phyloP scores from a whole-genome alignment of 2,113 vertebrate species.

The Scytalopus superciliaris region DNA sequence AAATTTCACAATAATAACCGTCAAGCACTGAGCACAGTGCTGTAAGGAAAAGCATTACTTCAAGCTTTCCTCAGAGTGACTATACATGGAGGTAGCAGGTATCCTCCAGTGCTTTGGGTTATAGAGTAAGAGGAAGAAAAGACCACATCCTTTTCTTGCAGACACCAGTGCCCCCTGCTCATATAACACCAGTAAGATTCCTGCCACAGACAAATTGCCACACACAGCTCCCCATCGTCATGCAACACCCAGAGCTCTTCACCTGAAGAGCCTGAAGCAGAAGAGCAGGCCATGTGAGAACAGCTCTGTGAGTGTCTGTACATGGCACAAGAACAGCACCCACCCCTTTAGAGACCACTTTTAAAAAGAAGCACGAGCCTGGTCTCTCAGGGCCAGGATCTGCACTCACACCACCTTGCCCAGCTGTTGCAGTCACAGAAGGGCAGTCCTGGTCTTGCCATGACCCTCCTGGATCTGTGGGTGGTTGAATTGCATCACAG shows the following conservation, averaged over 20 bases:
- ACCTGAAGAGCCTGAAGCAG: background rate
- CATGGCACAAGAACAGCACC: background rate
- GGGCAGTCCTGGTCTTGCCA: background rate
- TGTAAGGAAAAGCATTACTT: background rate
- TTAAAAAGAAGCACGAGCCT: rapidly evolving
- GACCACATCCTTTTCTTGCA: background rate
- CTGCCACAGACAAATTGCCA: background rate
- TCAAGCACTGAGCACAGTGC: background rate
- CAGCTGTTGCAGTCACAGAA: background rate
- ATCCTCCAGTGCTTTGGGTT: rapidly evolving
- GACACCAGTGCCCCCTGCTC: background rate
- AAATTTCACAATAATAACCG: background rate
- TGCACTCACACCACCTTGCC: background rate
- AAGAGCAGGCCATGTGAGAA: background rate
- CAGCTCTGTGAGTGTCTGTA: background rate
- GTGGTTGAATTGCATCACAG: background rate
- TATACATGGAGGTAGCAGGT: background rate
- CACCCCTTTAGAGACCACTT: background rate
- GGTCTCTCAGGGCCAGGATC: background rate
- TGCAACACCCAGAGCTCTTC: background rate
- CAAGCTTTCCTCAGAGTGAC: background rate
- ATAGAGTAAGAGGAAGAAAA: background rate
- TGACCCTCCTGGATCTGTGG: background rate
- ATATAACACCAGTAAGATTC: rapidly evolving
- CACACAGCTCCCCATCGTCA: background rate